Conservation (phyloP, 2,888 invertebrate genomes). For the Buathra laborator region DNA sequence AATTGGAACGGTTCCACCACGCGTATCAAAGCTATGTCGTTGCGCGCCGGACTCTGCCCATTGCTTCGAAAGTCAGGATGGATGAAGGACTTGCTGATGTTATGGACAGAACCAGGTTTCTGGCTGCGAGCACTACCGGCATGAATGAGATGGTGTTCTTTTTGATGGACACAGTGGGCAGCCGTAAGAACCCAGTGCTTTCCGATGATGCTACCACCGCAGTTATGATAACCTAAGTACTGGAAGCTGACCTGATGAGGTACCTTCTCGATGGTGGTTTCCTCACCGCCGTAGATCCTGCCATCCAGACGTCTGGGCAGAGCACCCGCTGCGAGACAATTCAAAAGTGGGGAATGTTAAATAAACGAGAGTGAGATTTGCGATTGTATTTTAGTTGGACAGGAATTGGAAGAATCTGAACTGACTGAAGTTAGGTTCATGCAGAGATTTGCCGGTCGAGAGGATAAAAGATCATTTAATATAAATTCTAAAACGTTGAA, state of each 20-base stretch:
- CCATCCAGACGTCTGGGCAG: constrained; percentile 84
- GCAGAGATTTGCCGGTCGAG: too few species aligned
- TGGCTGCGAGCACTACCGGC: not conserved
- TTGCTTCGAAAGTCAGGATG: not conserved
- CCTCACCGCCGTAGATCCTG: constrained; percentile 86
- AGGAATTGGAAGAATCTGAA: too few species aligned
- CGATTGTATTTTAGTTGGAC: too few species aligned
- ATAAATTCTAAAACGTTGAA: too few species aligned
- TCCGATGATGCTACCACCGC: constrained; percentile 87
- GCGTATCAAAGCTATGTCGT: constrained; percentile 87
- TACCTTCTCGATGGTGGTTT: constrained; percentile 84
- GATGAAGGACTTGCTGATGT: not conserved
- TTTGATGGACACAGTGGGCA: constrained; percentile 86
- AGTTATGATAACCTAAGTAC: constrained; percentile 84
- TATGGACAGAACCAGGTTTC: not conserved
- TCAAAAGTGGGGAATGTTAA: too few species aligned
- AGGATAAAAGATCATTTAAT: too few species aligned
- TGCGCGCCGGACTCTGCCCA: constrained; percentile 85
- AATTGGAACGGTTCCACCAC: constrained; percentile 85
- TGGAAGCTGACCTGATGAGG: constrained; percentile 86
- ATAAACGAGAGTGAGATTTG: too few species aligned
- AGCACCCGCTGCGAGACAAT: not conserved
- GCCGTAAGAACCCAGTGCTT: constrained; percentile 86
- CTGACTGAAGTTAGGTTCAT: too few species aligned
- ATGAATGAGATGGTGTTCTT: not conserved